phyloP scores from a whole-genome alignment of 2,797 vertebrate genomes.

The Sphenopsis melanotis region DNA sequence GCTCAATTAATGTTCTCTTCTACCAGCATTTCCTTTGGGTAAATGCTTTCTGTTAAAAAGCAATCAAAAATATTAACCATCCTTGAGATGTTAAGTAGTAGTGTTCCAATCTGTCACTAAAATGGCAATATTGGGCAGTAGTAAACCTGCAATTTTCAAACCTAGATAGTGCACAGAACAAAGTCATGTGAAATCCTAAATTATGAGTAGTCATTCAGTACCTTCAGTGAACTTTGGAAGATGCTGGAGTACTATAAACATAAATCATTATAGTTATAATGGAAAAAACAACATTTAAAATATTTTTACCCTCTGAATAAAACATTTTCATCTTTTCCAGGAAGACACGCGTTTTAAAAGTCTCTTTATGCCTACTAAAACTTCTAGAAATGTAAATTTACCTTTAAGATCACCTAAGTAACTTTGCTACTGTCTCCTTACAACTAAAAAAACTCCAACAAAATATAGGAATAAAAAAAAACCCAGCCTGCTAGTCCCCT shows the following conservation, averaged over 20 bases:
- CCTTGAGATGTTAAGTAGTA: not conserved
- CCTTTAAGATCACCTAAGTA: not conserved
- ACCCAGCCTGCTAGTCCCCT: not conserved
- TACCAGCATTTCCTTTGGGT: not conserved
- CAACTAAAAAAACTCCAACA: not conserved
- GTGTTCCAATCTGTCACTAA: not conserved
- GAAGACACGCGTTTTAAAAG: not conserved
- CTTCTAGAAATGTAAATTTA: not conserved
- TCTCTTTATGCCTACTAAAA: not conserved
- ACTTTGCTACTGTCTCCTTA: not conserved
- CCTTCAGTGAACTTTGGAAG: not conserved
- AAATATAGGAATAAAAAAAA: not conserved
- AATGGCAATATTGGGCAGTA: not conserved
- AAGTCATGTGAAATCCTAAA: not conserved
- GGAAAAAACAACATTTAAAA: not conserved
- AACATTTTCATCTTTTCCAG: not conserved
- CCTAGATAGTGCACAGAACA: not conserved
- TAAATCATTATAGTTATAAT: not conserved
- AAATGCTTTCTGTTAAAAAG: not conserved
- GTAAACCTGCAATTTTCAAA: not conserved
- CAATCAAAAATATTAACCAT: not conserved
- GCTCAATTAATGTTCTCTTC: not conserved
- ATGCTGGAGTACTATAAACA: not conserved
- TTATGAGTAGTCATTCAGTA: not conserved
- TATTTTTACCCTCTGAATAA: not conserved